Base-by-base conservation (phyloP, 2,888 invertebrate species). In the Mylabris sibirica region DNA sequence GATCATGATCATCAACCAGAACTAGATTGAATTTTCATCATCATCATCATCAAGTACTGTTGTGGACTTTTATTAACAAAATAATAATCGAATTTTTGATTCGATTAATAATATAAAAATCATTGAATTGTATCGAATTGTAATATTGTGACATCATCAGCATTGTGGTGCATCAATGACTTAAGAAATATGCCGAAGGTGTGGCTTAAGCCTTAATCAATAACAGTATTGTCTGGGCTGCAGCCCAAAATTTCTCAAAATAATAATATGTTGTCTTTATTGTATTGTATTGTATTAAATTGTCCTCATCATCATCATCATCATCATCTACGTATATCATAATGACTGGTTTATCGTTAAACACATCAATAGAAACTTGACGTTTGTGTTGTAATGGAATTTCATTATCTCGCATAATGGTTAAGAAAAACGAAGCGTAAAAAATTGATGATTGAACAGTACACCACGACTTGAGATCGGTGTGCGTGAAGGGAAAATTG, bases 1-100 rank as follows among this genome's bases (percentile, higher is more conserved):
- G 76, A 72, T 72, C 74, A 74, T 72, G 76, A 72, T 72, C 74
- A 74, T 64, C 64, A 65, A 74, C 69, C 75, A 72, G 74, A 72
- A 70, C 74, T 67, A 34, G 62, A 66, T 64, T 68, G 63, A 49
- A 11, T 65, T 59, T 49, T 49, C 49, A 20, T 49, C 49, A 20
- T 49, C 17, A 20, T 49, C 20, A 20, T n/a, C n/a, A n/a, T n/a
- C n/a, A n/a, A n/a, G n/a, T n/a, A 9, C 49, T n/a, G 11, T 65
- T 49, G 41, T 53, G 24, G 20, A 26, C 22, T 20, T 12, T 60
- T 61, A 49, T 11, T 59, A 22, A 49, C 30, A 24, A 11, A 59
- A 20, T 22, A 9, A 30, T 26, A 12, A 17, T 44, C 44, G 14
- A 44, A 44, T 49, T 49, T 49, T 49, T 49, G 6, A 20, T 20